Percentiles rank a stretch among this genome's conserved stretches.
Conservation (phyloP, 35 echinoderm and acorn worm species). For the Nesometra sesokonis region DNA sequence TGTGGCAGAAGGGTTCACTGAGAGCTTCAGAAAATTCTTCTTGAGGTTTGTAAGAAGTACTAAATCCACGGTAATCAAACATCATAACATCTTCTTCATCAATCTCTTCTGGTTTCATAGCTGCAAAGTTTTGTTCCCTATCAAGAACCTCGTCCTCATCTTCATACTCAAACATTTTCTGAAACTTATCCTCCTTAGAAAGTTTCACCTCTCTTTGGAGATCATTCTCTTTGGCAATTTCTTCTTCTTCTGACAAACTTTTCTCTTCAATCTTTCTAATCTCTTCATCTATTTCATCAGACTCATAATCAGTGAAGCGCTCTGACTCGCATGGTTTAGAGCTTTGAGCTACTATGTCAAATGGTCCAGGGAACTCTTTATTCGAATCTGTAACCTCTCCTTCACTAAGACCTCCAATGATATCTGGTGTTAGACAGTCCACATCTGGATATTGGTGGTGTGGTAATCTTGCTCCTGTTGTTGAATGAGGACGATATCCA, state of each 20-base stretch:
- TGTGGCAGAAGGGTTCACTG: slow-evolving; percentile 68
- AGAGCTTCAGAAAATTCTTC: slow-evolving; percentile 54
- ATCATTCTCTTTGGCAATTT: background rate
- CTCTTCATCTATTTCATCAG: background rate
- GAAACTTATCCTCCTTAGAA: slow-evolving; percentile 22
- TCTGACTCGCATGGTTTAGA: slow-evolving; percentile 16
- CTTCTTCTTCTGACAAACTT: background rate
- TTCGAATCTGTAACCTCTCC: slow-evolving; percentile 14
- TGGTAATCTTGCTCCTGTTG: background rate
- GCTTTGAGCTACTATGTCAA: slow-evolving; percentile 57
- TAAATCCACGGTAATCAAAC: slow-evolving; percentile 52
- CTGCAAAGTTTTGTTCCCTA: background rate
- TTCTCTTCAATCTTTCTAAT: slow-evolving; percentile 16
- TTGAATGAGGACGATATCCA: background rate
- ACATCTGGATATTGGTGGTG: background rate
- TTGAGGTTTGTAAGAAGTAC: slow-evolving; percentile 35
- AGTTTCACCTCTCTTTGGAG: slow-evolving; percentile 22
- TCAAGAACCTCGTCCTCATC: slow-evolving; percentile 20
- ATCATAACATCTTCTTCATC: slow-evolving; percentile 25
- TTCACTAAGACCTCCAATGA: slow-evolving; percentile 37
- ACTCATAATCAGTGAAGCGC: slow-evolving; percentile 15
- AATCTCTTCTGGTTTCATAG: slow-evolving; percentile 49
- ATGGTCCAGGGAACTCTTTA: slow-evolving; percentile 41
- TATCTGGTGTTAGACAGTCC: slow-evolving; percentile 53
- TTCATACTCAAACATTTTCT: slow-evolving; percentile 26